Percentiles rank a stretch among this genome's conserved stretches.
Conservation (phyloP, 1,140 invertebrate species). For the Phenacoccus solenopsis region DNA sequence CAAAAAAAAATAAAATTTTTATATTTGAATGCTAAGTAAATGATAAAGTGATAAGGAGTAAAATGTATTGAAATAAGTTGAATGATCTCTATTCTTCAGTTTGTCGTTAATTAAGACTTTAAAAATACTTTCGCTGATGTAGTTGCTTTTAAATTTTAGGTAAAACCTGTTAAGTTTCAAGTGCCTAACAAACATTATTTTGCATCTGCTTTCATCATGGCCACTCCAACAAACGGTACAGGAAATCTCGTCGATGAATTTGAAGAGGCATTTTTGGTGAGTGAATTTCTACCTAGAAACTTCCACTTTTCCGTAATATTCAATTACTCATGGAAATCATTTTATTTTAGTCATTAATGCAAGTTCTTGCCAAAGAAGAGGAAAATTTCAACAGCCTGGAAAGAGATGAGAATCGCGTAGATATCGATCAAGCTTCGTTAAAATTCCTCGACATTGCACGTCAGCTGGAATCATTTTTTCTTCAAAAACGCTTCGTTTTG, state of each 20-base stretch:
- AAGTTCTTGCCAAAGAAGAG: constrained; percentile 74
- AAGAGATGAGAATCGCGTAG: constrained; percentile 68
- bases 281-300: constrained; percentile 22
- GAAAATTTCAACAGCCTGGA: constrained; percentile 52
- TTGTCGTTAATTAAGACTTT: too few species aligned
- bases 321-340: too few species aligned
- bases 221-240: constrained; percentile 60
- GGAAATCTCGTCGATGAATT: constrained; percentile 73
- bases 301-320: not conserved
- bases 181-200: too few species aligned
- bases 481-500: constrained; percentile 79
- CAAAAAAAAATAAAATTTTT: too few species aligned
- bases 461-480: constrained; percentile 87
- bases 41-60: too few species aligned
- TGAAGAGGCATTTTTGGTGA: constrained; percentile 67
- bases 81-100: too few species aligned
- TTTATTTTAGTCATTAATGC: constrained; percentile 60
- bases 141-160: too few species aligned
- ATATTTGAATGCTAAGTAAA: too few species aligned
- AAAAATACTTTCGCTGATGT: too few species aligned
- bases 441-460: constrained; percentile 78
- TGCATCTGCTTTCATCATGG: constrained; percentile 39
- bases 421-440: constrained; percentile 71
- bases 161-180: too few species aligned
- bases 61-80: too few species aligned